phyloP scores from a whole-genome alignment of 2,888 invertebrate genomes.

The Pseudococcus viburni region DNA sequence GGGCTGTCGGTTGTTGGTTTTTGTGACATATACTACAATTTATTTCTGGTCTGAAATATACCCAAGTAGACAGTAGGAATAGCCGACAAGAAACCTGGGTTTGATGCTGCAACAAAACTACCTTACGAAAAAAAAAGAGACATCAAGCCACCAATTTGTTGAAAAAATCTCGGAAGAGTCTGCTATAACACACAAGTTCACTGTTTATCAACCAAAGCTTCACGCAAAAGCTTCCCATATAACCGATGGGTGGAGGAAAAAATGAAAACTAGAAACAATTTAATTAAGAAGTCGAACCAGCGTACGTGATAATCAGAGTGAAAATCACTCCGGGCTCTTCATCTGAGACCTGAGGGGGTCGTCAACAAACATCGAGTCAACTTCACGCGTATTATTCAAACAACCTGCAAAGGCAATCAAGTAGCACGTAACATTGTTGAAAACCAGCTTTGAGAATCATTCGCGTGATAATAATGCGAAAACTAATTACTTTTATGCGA shows the following conservation, averaged over 20 bases:
- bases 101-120: too few species aligned
- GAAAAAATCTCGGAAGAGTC: too few species aligned
- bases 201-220: too few species aligned
- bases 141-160: too few species aligned
- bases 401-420: slow-evolving; percentile 37
- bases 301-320: slow-evolving; percentile 12
- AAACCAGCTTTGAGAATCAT: slow-evolving; percentile 48
- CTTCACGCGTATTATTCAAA: background rate
- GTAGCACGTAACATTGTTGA: slow-evolving; percentile 17
- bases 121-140: too few species aligned
- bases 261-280: background rate
- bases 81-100: background rate
- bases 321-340: background rate
- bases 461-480: slow-evolving; percentile 50
- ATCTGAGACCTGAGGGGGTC: background rate
- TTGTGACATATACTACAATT: background rate
- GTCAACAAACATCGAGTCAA: slow-evolving; percentile 21
- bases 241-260: background rate
- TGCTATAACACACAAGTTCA: too few species aligned
- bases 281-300: slow-evolving; percentile 8
- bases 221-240: too few species aligned
- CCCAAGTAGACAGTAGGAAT: background rate
- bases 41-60: background rate
- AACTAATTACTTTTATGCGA: slow-evolving; percentile 57
- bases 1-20: slow-evolving; percentile 23